phyloP scores from a whole-genome alignment of 1,140 invertebrate genomes.

The Megathymus violae region DNA sequence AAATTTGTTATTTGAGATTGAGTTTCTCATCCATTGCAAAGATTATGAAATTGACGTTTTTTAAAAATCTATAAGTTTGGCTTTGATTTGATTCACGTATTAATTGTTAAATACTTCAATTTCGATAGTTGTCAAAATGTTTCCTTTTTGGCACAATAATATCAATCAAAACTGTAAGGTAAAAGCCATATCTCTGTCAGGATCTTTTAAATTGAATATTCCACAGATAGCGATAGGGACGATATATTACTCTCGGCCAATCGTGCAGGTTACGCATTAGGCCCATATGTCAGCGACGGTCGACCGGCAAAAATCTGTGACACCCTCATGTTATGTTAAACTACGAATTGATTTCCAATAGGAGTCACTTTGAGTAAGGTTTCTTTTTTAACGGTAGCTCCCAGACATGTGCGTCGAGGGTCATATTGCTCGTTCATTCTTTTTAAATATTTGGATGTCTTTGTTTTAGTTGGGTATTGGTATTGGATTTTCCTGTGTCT shows the following conservation, averaged over 20 bases:
- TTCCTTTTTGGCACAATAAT: slow-evolving; percentile 19
- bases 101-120: too few species aligned
- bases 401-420: slow-evolving; percentile 58
- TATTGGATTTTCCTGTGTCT: too few species aligned
- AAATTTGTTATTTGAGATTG: too few species aligned
- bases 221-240: slow-evolving; percentile 33
- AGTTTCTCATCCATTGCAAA: too few species aligned
- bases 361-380: slow-evolving; percentile 55
- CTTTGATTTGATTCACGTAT: too few species aligned
- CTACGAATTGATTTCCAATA: slow-evolving; percentile 66
- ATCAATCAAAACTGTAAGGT: slow-evolving; percentile 30
- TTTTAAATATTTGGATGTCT: too few species aligned
- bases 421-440: slow-evolving; percentile 73
- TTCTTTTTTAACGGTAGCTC: slow-evolving; percentile 60
- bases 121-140: too few species aligned
- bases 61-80: too few species aligned
- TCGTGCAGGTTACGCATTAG: slow-evolving; percentile 62
- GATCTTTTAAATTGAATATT: slow-evolving; percentile 40
- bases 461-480: too few species aligned
- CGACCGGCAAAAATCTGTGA: slow-evolving; percentile 58
- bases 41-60: too few species aligned
- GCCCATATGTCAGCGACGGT: slow-evolving; percentile 53
- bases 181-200: slow-evolving; percentile 39
- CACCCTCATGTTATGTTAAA: slow-evolving; percentile 64
- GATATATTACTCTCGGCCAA: slow-evolving; percentile 54